phyloP scores from a whole-genome alignment of 2,113 vertebrate species.

The Sebastes schlegelii region DNA sequence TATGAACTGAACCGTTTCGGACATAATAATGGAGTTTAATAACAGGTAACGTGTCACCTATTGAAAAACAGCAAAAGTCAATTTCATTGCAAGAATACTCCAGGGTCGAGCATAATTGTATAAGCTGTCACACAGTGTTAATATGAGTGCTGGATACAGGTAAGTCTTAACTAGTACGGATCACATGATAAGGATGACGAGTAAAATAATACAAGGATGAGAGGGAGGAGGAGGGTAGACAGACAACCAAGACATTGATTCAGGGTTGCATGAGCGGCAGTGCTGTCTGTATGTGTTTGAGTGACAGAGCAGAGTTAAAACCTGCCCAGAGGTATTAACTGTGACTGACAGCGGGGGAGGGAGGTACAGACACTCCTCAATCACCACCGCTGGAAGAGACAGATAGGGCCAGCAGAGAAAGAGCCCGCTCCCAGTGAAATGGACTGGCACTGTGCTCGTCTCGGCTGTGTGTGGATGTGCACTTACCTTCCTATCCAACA shows the following conservation, averaged over 20 bases:
- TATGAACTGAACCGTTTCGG: neutral
- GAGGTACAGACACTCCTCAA: slow-evolving; percentile 72
- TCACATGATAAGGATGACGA: slow-evolving; percentile 24
- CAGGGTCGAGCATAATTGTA: slow-evolving; percentile 1
- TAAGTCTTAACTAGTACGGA: neutral
- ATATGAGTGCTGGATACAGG: slow-evolving; percentile 16
- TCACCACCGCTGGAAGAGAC: slow-evolving; percentile 64
- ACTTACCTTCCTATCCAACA: too few relatives aligned
- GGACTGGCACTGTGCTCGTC: slow-evolving; percentile 45
- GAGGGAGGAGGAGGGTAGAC: slow-evolving; percentile 11
- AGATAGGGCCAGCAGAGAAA: slow-evolving; percentile 49
- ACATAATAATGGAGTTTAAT: neutral
- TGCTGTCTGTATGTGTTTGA: slow-evolving; percentile 71
- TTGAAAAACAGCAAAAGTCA: neutral
- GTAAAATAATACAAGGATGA: slow-evolving; percentile 33
- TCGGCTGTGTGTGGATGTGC: neutral
- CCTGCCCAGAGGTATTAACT: slow-evolving; percentile 76
- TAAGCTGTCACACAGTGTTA: slow-evolving; percentile 1
- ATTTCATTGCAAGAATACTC: neutral
- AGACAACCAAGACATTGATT: slow-evolving; percentile 67
- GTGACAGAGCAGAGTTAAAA: slow-evolving; percentile 74
- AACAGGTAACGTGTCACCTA: neutral
- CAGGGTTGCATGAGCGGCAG: slow-evolving; percentile 63
- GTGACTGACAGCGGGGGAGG: slow-evolving; percentile 76
- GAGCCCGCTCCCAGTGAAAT: slow-evolving; percentile 25